Evolutionary conservation across 2,888 invertebrate species (phyloP).

Genomic region (Drosophila borborema): DNA sequence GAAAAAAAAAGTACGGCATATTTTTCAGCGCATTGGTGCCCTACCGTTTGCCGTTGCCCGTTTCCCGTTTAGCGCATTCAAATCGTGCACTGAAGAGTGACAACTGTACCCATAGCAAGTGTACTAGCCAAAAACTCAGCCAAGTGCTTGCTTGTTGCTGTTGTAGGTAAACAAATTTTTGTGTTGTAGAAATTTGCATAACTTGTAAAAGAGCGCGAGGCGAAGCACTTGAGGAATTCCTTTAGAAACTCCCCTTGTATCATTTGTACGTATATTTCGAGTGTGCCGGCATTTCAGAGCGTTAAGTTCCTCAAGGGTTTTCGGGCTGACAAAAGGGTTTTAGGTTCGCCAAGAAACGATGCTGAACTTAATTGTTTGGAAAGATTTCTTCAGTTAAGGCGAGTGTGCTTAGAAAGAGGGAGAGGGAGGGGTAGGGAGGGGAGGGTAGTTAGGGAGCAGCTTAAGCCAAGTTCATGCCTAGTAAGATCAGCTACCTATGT

Average conservation of each 20-base stretch:
- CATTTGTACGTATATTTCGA: constrained; percentile 39
- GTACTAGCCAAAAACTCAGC: constrained; percentile 32
- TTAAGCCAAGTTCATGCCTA: background rate
- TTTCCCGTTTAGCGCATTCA: constrained; percentile 52
- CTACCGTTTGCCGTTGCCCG: constrained; percentile 31
- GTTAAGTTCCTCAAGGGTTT: constrained; percentile 30
- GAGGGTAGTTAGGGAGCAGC: background rate
- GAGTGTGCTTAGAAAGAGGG: constrained; percentile 6
- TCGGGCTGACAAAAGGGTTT: constrained; percentile 57
- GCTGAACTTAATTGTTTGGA: constrained; percentile 72
- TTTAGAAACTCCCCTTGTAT: constrained; percentile 58
- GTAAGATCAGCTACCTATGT: background rate
- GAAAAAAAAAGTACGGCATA: constrained; percentile 53
- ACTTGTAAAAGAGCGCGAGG: constrained; percentile 57
- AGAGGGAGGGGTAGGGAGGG: too few species aligned
- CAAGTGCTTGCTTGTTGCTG: constrained; percentile 44
- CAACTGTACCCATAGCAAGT: constrained; percentile 74
- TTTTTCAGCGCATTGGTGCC: constrained; percentile 55
- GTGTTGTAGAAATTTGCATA: constrained; percentile 64
- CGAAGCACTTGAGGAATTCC: constrained; percentile 66
- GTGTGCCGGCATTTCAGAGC: constrained; percentile 72
- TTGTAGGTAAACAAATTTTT: constrained; percentile 37
- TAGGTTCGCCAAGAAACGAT: constrained; percentile 22
- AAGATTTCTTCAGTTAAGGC: constrained; percentile 44
- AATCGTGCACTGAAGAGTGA: constrained; percentile 61